These are phyloP conservation scores for Holacanthella duospinosa DNA, from an alignment of 2,888 invertebrate genomes.

Conservation along the genomic window DNA sequence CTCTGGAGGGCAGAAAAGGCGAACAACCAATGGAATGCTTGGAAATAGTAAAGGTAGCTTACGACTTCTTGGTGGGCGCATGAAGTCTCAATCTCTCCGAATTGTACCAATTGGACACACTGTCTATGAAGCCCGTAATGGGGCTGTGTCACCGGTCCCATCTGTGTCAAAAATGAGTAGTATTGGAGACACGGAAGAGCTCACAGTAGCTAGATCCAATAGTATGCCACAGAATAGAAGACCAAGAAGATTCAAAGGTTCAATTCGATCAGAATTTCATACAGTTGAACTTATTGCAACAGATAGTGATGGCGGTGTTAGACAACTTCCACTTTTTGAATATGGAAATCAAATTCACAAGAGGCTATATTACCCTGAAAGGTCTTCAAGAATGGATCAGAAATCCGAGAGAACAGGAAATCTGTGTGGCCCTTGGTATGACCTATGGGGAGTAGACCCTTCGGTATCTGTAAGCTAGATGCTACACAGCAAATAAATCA, in stretches of 20 bases:
- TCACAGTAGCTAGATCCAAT: not conserved
- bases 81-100: constrained; percentile 6
- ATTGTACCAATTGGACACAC: not conserved
- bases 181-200: not conserved
- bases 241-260: constrained; percentile 24
- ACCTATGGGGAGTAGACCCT: constrained; percentile 69
- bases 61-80: not conserved
- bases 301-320: not conserved
- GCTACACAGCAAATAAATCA: no score
- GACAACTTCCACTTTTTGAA: constrained; percentile 23
- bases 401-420: constrained; percentile 41
- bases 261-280: constrained; percentile 31
- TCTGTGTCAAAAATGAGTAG: not conserved
- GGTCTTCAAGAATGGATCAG: constrained; percentile 39
- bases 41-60: not conserved
- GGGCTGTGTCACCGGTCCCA: not conserved
- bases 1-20: not conserved
- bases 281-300: constrained; percentile 33
- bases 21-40: not conserved
- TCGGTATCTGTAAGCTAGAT: constrained; percentile 45
- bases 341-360: constrained; percentile 35
- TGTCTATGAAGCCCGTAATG: no score
- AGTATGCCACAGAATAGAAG: no score
- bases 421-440: constrained; percentile 74
- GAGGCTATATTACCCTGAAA: constrained; percentile 39